Conservation (phyloP, 2,888 invertebrate species). For the Clitarchus hookeri region DNA sequence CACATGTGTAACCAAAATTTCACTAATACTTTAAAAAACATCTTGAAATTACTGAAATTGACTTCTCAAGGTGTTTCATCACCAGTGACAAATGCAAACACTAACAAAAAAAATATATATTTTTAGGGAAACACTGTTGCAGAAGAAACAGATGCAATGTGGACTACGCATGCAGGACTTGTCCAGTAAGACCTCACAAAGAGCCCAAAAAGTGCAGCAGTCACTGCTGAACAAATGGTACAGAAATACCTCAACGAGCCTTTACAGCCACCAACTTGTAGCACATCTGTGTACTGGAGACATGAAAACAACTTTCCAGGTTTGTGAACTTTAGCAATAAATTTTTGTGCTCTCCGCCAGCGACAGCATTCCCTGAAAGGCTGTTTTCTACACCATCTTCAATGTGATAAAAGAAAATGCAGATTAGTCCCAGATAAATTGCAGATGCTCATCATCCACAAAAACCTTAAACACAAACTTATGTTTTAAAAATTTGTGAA, state of each 20-base stretch:
- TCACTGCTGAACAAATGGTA: background rate
- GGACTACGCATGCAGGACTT: background rate
- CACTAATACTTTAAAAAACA: too few relatives aligned
- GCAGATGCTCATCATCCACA: too few relatives aligned
- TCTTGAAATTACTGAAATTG: too few relatives aligned
- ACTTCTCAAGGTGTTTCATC: too few relatives aligned
- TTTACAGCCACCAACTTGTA: background rate
- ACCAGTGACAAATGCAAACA: too few relatives aligned
- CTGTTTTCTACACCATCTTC: background rate
- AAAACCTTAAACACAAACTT: too few relatives aligned
- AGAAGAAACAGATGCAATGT: background rate
- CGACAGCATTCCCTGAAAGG: background rate
- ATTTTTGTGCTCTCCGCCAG: conserved; percentile 11
- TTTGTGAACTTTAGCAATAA: background rate
- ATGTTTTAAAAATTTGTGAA: too few relatives aligned
- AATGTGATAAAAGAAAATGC: background rate
- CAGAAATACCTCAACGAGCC: background rate
- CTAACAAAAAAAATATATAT: background rate
- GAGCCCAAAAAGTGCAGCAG: background rate
- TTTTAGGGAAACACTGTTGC: background rate
- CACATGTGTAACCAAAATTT: too few relatives aligned
- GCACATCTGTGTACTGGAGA: background rate
- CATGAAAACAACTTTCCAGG: background rate
- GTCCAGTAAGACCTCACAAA: background rate
- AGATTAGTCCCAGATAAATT: too few relatives aligned